Evolutionary conservation across 2,113 vertebrate genomes (phyloP).

Genomic region (Phocoena sinus): DNA sequence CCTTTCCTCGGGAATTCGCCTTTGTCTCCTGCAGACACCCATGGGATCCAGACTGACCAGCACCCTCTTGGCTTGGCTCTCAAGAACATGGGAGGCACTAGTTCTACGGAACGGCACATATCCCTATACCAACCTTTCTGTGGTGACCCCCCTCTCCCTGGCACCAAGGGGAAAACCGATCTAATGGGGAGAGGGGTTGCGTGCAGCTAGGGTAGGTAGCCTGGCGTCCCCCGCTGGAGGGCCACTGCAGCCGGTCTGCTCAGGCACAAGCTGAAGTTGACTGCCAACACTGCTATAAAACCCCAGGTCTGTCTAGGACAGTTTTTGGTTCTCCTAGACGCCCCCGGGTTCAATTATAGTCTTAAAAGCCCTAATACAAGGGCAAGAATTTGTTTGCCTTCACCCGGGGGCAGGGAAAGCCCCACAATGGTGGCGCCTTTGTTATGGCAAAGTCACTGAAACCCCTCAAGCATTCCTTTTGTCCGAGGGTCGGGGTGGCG

Average conservation of each 20-base stretch:
- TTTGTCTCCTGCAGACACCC: slow-evolving; percentile 75
- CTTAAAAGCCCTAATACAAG: slow-evolving; percentile 92
- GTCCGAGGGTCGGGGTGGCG: slow-evolving; percentile 61
- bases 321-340: slow-evolving; percentile 89
- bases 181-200: slow-evolving; percentile 66
- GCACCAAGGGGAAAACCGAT: slow-evolving; percentile 63
- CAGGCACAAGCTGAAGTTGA: slow-evolving; percentile 87
- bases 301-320: slow-evolving; percentile 91
- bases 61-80: neutral
- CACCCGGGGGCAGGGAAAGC: slow-evolving; percentile 91
- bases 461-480: slow-evolving; percentile 81
- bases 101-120: neutral
- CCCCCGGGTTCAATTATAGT: slow-evolving; percentile 92
- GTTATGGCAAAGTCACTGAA: slow-evolving; percentile 87
- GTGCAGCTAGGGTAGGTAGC: slow-evolving; percentile 79
- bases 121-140: slow-evolving; percentile 71
- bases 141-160: slow-evolving; percentile 42
- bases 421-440: slow-evolving; percentile 86
- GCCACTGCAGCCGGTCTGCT: slow-evolving; percentile 83
- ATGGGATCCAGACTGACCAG: slow-evolving; percentile 12
- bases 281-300: slow-evolving; percentile 92
- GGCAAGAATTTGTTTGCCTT: slow-evolving; percentile 94
- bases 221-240: slow-evolving; percentile 83
- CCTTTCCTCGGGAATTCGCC: slow-evolving; percentile 34
- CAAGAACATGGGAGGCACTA: neutral